A percentile compares a stretch with the other conserved stretches of the same genome.
Conservation (phyloP, 1,140 invertebrate species). For the Micrasema minimum region DNA sequence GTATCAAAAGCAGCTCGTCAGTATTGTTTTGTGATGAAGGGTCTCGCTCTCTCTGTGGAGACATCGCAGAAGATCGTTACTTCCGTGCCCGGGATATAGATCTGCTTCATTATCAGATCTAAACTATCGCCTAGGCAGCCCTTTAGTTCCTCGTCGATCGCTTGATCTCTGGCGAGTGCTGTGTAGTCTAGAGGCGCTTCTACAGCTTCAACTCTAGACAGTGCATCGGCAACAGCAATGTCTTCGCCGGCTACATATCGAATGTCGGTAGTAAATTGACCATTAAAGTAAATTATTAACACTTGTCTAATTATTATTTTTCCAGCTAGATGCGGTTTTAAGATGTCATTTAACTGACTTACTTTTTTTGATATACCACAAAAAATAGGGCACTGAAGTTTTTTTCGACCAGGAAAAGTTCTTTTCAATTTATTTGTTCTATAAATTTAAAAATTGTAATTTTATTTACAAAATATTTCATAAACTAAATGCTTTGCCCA, state of each 20-base stretch:
- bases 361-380: too few relatives aligned
- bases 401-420: too few relatives aligned
- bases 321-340: too few relatives aligned
- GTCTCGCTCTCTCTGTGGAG: conserved; percentile 45
- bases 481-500: too few relatives aligned
- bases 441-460: too few relatives aligned
- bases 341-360: too few relatives aligned
- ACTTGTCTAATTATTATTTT: too few relatives aligned
- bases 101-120: neutral
- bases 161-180: conserved; percentile 47
- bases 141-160: neutral
- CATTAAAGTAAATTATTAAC: too few relatives aligned
- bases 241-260: conserved; percentile 51
- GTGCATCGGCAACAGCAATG: conserved; percentile 55
- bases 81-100: neutral
- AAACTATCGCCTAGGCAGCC: neutral
- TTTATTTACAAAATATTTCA: too few relatives aligned
- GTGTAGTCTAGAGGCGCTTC: conserved; percentile 43
- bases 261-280: neutral
- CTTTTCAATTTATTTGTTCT: too few relatives aligned
- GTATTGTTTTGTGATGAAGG: conserved; percentile 53
- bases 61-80: conserved; percentile 48
- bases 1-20: conserved; percentile 52
- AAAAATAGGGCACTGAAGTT: too few relatives aligned
- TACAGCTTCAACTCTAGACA: conserved; percentile 53